Conservation (phyloP, 2,888 invertebrate species). For the Himalopsyche kuldschensis region DNA sequence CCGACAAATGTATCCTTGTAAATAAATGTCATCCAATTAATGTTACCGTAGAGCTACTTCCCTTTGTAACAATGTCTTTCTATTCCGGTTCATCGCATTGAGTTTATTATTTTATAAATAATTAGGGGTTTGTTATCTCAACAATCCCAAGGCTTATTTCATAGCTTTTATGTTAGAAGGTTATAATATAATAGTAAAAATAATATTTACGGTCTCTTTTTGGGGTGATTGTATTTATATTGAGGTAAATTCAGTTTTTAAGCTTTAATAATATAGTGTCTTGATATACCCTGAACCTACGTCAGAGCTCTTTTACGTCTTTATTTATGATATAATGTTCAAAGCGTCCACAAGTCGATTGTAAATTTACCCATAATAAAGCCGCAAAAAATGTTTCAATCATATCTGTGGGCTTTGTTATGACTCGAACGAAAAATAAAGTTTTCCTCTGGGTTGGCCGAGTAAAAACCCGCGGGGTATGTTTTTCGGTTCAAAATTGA, state of each 20-base stretch:
- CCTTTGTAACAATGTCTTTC: neutral
- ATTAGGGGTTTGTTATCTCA: too few species aligned
- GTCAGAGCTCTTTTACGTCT: neutral
- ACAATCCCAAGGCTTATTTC: too few species aligned
- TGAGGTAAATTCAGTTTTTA: neutral
- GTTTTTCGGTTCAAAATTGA: neutral
- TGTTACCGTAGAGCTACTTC: neutral
- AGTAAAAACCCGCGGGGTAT: conserved; percentile 1
- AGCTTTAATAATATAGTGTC: neutral
- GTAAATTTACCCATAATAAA: neutral
- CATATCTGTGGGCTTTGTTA: neutral
- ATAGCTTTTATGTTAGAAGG: too few species aligned
- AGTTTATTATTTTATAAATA: too few species aligned
- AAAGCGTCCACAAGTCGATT: neutral
- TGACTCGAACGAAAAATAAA: neutral
- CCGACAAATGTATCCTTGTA: neutral
- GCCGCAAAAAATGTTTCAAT: neutral
- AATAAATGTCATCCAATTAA: neutral
- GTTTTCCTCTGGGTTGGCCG: neutral
- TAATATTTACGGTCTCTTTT: too few species aligned
- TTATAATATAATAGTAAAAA: too few species aligned
- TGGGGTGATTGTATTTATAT: too few species aligned
- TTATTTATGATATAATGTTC: neutral
- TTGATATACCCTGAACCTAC: neutral
- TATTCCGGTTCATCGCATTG: too few species aligned